Percentiles rank a stretch among this genome's conserved stretches.
phyloP scores from a whole-genome alignment of 2,113 vertebrate species.

The Osmerus eperlanus region DNA sequence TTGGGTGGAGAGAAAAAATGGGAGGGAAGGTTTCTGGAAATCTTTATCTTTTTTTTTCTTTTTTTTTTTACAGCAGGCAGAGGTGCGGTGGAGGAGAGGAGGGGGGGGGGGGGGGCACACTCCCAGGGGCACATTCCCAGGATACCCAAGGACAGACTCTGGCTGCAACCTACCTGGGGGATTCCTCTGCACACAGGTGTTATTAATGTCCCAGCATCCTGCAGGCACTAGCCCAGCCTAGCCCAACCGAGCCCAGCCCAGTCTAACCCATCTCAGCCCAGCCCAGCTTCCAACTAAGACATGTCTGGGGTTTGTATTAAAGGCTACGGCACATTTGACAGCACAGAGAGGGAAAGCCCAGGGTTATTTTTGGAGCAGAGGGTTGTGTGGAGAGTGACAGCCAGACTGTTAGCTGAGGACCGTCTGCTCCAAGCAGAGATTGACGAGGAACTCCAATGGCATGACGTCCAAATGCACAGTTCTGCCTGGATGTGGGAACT shows the following conservation, averaged over 20 bases:
- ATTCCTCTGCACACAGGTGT: slow-evolving; percentile 47
- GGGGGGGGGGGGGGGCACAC: neutral
- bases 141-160: slow-evolving; percentile 17
- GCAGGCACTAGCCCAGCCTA: slow-evolving; percentile 24
- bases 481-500: neutral
- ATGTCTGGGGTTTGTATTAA: slow-evolving; percentile 28
- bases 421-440: slow-evolving; percentile 17
- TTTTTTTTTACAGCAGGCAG: neutral
- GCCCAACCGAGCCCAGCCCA: neutral
- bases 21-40: neutral
- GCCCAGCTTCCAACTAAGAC: neutral
- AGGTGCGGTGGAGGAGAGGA: neutral
- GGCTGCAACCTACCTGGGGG: slow-evolving; percentile 44
- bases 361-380: slow-evolving; percentile 39
- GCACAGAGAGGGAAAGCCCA: slow-evolving; percentile 14
- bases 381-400: slow-evolving; percentile 15
- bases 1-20: neutral
- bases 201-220: slow-evolving; percentile 52
- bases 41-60: no score
- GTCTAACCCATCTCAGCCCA: slow-evolving; percentile 48
- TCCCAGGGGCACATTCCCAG: slow-evolving; percentile 3
- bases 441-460: slow-evolving; percentile 28
- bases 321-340: slow-evolving; percentile 34
- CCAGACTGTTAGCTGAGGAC: slow-evolving; percentile 34
- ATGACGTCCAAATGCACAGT: neutral